Conservation (phyloP, 1,140 invertebrate species). For the Drosophila sulfurigaster region DNA sequence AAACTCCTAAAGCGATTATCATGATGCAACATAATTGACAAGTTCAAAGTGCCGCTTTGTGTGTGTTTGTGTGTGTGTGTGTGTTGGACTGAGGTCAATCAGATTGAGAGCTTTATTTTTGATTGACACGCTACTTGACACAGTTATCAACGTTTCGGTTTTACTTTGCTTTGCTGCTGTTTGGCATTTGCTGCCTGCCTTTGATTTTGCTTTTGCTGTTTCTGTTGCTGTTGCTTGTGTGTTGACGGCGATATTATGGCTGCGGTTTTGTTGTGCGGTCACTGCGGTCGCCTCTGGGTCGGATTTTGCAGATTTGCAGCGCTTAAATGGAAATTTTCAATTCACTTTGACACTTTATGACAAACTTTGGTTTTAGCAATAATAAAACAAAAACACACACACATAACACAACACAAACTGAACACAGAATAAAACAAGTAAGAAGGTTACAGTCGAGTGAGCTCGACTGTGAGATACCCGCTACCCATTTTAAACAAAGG, state of each 20-base stretch:
- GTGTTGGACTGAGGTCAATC: constrained; percentile 23
- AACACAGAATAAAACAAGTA: constrained; percentile 19
- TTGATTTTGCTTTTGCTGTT: constrained; percentile 24
- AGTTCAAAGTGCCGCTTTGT: constrained; percentile 5
- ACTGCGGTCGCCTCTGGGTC: constrained; percentile 38
- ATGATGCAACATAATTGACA: constrained; percentile 20
- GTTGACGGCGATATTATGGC: constrained; percentile 28
- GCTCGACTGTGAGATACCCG: no score
- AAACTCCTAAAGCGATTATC: constrained; percentile 20
- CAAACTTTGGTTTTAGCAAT: constrained; percentile 72
- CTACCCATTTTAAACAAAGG: no score
- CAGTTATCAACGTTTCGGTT: constrained; percentile 32
- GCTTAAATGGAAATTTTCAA: constrained; percentile 81
- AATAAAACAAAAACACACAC: constrained; percentile 5
- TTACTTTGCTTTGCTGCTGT: constrained; percentile 9
- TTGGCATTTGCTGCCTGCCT: constrained; percentile 11
- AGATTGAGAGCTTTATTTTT: constrained; percentile 48
- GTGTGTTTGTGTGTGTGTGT: not conserved
- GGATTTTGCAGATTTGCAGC: constrained; percentile 69
- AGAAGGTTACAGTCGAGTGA: no score
- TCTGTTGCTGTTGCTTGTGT: constrained; percentile 23
- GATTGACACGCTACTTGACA: constrained; percentile 49
- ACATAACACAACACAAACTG: constrained; percentile 9
- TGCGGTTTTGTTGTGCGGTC: constrained; percentile 69
- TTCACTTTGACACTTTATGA: constrained; percentile 81